Conservation (phyloP, 2,888 invertebrate genomes). For the Nysson spinosus region DNA sequence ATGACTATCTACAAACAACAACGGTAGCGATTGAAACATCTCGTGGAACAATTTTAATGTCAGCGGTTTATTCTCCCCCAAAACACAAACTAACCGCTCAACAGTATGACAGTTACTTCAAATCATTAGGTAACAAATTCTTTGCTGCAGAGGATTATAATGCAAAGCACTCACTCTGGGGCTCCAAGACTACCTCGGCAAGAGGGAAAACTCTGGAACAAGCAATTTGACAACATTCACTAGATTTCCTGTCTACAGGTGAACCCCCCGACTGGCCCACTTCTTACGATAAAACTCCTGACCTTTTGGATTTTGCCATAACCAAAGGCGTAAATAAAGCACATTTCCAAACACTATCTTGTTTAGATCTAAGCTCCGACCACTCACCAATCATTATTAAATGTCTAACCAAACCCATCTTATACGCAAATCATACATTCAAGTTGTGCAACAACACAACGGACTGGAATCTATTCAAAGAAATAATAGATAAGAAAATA, state of each 20-base stretch:
- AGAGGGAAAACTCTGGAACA: slow-evolving; percentile 31
- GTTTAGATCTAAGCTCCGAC: slow-evolving; percentile 44
- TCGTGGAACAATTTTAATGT: slow-evolving; percentile 27
- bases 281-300: slow-evolving; percentile 47
- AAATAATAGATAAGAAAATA: no score
- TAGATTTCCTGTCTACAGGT: slow-evolving; percentile 31
- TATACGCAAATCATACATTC: background rate
- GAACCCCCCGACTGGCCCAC: slow-evolving; percentile 58
- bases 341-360: slow-evolving; percentile 19
- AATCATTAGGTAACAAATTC: slow-evolving; percentile 38
- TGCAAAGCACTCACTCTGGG: slow-evolving; percentile 49
- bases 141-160: slow-evolving; percentile 47
- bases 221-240: slow-evolving; percentile 9
- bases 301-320: slow-evolving; percentile 38
- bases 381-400: slow-evolving; percentile 32
- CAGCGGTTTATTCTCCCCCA: slow-evolving; percentile 55
- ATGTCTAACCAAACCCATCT: background rate
- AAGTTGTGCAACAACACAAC: no score
- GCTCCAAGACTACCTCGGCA: slow-evolving; percentile 38
- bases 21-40: slow-evolving; percentile 21
- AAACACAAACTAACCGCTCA: slow-evolving; percentile 47
- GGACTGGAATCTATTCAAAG: no score
- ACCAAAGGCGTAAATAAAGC: slow-evolving; percentile 24
- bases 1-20: slow-evolving; percentile 5
- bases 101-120: slow-evolving; percentile 37